Evolutionary conservation across 2,797 vertebrate species (phyloP).

Genomic region (Pseudomugil gertrudae): DNA sequence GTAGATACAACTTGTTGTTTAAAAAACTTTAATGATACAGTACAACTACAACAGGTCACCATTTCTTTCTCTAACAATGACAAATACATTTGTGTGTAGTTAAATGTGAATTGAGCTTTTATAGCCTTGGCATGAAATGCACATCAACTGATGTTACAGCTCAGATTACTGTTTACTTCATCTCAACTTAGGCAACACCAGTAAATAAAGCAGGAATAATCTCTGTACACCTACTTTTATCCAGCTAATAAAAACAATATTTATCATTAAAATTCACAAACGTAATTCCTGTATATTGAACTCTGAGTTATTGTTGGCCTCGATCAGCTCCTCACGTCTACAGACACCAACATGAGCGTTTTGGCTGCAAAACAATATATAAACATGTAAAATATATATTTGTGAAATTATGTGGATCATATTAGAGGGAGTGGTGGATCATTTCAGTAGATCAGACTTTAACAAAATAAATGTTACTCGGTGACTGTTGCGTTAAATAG

Average conservation of each 20-base stretch:
- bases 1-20: neutral
- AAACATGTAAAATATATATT: no score
- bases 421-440: no score
- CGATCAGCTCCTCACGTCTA: no score
- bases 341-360: no score
- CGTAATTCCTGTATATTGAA: no score
- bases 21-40: neutral
- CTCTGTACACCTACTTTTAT: neutral
- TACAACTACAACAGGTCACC: no score
- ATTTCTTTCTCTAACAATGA: constrained; percentile 43
- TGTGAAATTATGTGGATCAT: fast-evolving
- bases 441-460: no score
- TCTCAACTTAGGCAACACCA: constrained; percentile 31
- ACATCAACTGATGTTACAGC: constrained; percentile 71
- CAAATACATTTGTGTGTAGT: constrained; percentile 14
- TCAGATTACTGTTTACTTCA: constrained; percentile 81
- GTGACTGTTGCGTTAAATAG: constrained; percentile 6
- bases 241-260: neutral
- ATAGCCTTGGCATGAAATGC: constrained; percentile 59
- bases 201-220: constrained; percentile 5
- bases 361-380: no score
- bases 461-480: no score
- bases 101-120: constrained; percentile 52
- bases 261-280: no score
- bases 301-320: no score